Evolutionary conservation across 2,888 invertebrate genomes (phyloP).

Genomic region (Macropis europaea): DNA sequence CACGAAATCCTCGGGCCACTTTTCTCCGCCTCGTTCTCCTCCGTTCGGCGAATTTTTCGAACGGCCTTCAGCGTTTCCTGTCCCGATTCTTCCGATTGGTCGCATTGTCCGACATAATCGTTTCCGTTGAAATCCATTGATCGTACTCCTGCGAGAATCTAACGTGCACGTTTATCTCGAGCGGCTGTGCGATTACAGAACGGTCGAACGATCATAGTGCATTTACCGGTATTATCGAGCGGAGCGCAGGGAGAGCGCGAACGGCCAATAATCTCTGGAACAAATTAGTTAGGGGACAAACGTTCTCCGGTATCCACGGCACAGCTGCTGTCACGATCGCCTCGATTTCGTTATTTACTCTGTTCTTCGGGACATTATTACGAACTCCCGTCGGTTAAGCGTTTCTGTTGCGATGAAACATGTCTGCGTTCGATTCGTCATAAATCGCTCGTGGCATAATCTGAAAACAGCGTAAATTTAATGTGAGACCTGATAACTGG

Average conservation of each 20-base stretch:
- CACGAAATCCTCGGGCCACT: background rate
- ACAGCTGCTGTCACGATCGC: no score
- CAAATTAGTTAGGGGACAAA: conserved; percentile 21
- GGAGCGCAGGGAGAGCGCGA: conserved; percentile 5
- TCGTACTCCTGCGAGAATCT: conserved; percentile 19
- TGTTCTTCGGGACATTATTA: background rate
- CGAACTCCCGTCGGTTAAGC: background rate
- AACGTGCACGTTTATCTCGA: conserved; percentile 32
- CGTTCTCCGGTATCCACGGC: no score
- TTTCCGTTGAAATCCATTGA: conserved; percentile 30
- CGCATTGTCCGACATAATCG: conserved; percentile 1
- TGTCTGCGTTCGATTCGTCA: background rate
- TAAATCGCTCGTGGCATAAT: background rate
- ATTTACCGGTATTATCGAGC: conserved; percentile 33
- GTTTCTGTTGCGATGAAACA: background rate
- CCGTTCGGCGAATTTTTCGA: background rate
- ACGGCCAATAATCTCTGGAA: conserved; percentile 12
- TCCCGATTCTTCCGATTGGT: conserved; percentile 14
- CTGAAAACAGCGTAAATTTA: no score
- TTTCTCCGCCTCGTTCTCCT: background rate
- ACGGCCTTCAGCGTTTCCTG: background rate
- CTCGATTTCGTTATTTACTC: background rate
- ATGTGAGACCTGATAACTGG: no score
- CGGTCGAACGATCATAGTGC: conserved; percentile 37
- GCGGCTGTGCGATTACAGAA: conserved; percentile 37